Evolutionary conservation across 2,113 vertebrate species (phyloP).

Genomic region (Pollachius pollachius): DNA sequence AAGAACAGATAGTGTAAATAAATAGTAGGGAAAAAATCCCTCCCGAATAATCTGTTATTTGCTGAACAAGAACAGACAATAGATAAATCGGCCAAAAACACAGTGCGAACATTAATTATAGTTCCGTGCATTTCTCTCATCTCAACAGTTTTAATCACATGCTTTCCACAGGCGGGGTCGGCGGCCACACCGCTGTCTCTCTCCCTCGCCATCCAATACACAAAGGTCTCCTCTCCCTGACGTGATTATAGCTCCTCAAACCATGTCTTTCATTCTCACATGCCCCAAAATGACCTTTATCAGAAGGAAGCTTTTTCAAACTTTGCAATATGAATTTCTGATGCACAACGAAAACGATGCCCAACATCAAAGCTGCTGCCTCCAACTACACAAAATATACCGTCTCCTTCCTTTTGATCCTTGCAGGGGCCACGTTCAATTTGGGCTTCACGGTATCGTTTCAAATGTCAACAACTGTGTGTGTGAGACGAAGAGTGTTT

Average conservation of each 20-base stretch:
- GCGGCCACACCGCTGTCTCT: constrained; percentile 22
- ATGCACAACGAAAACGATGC: constrained; percentile 12
- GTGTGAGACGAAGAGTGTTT: constrained; percentile 43
- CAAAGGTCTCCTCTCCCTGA: constrained; percentile 30
- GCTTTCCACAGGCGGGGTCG: constrained; percentile 18
- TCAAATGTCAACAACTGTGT: constrained; percentile 50
- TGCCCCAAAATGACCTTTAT: not conserved
- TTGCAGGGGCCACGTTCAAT: constrained; percentile 37
- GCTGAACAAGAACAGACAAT: constrained; percentile 6
- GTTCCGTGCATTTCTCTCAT: constrained; percentile 27
- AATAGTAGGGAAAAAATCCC: too few species aligned
- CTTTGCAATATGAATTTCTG: constrained; percentile 8
- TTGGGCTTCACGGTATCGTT: constrained; percentile 60
- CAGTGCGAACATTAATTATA: constrained; percentile 35
- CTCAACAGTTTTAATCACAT: constrained; percentile 50
- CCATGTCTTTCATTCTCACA: constrained; percentile 17
- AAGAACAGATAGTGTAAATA: too few species aligned
- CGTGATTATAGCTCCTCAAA: constrained; percentile 48
- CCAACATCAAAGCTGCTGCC: constrained; percentile 74
- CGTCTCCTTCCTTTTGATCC: constrained; percentile 78
- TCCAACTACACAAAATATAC: constrained; percentile 49
- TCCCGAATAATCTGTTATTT: not conserved
- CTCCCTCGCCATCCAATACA: constrained; percentile 29
- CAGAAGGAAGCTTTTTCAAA: constrained; percentile 1
- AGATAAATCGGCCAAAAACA: constrained; percentile 24